These are phyloP conservation scores for Butastur rufipennis DNA, from an alignment of 2,113 vertebrate species.

Conservation along the genomic window DNA sequence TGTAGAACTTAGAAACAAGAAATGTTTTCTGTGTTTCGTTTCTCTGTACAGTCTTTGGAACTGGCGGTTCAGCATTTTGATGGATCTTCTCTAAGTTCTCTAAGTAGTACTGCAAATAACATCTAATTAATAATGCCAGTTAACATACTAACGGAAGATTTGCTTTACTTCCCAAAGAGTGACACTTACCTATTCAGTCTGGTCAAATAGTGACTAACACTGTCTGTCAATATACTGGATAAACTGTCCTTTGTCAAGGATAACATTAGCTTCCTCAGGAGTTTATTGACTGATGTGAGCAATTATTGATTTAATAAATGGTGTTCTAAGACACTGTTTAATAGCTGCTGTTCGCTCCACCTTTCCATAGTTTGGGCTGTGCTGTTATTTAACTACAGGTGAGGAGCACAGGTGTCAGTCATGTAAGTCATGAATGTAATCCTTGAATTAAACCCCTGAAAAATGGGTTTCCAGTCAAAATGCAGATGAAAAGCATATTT, in stretches of 20 bases:
- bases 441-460: background rate
- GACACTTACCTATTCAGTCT: background rate
- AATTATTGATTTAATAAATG: background rate
- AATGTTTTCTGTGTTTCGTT: background rate
- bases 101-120: background rate
- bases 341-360: background rate
- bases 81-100: background rate
- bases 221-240: background rate
- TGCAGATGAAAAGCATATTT: background rate
- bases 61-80: background rate
- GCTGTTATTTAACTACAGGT: background rate
- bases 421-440: background rate
- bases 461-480: background rate
- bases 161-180: background rate
- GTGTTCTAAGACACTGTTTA: background rate
- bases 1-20: background rate
- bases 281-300: background rate
- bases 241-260: background rate
- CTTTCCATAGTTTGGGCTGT: background rate
- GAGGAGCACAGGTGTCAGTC: background rate
- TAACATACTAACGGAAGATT: background rate
- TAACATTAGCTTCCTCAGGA: background rate
- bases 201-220: background rate
- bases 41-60: background rate
- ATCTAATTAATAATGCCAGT: background rate